Base-by-base conservation (phyloP, 2,888 invertebrate genomes). In the Boloria selene region DNA sequence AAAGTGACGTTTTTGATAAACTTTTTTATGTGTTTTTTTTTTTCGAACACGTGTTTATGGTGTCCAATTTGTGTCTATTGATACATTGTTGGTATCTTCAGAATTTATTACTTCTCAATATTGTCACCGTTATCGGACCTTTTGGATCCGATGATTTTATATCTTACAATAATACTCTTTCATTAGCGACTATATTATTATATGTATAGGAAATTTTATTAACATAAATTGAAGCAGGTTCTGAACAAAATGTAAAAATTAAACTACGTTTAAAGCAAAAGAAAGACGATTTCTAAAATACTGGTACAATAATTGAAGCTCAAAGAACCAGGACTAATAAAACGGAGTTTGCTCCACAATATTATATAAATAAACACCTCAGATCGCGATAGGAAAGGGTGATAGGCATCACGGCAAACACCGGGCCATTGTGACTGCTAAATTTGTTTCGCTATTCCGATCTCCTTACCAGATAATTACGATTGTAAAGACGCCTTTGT, bases 381-480 rank as follows among this genome's bases (percentile, higher is more conserved):
- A 72, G 71, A 86, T 84, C 85, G 74, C 77, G 90, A 90, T 90
- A 88, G 75, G 69, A 78, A 77, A 80, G 85, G 86, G 85, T 82
- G 91, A 90, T 91, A 81, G 76, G 75, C 81, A 91, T 90, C 89
- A 79, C 81, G 87, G 86, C 89, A 89, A 90, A 88, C 91, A 85
- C 84, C 83, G 81, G 82, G 82, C 89, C 81, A 89, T 91, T 91
- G 91, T 91, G 82, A 84, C 76, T 77, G 88, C 86, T 87, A 90
- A 92, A 92, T 91, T 91, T 90, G 91, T 90, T 89, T 83, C 83
- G 84, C 85, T 81, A 85, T 87, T 85, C 87, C 87, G 90, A 91
- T 91, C 86, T 86, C 81, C 84, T 86, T 83, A 77, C 75, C 74
- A 87, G 90, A 90, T 91, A 87, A 87, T 84, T 80, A 80, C 84